Base-by-base conservation (phyloP, 2,888 invertebrate genomes). In the Cheilosia scutellata region DNA sequence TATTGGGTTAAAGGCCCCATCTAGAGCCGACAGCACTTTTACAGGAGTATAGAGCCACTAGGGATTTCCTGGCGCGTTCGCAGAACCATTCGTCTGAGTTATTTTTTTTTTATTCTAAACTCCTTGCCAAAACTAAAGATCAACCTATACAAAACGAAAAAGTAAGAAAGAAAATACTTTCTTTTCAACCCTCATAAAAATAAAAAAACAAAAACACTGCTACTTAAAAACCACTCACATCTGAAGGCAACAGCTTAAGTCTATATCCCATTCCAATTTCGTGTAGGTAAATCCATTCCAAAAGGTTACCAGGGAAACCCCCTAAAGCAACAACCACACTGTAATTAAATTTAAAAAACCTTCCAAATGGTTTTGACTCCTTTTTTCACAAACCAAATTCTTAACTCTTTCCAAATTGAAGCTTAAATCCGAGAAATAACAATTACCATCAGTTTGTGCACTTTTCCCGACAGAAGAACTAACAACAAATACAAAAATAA, bases 321-420 rank as follows among this genome's bases (percentile, higher is more conserved):
- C 4, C 6, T 31, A 6, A 37, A 20, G 33, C n/a, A 9, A 40
- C 58, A 80, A 70, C 63, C 44, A 70, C 68, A 58, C 49, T n/a
- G 31, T 68, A 70, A 80, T 70, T 80, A 68, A 80, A 74, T 70
- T 68, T 62, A 37, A 68, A 60, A 37, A 20, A 33, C 13, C 31
- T 29, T 11, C n/a, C 13, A n/a, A 47, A 47, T 16, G 37, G 37
- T 11, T 11, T 37, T 11, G 37, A 37, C 11, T 37, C 11, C 11
- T 44, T 44, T 44, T 42, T 42, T 13, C 2, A 0, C 16, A 13
- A 44, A 44, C n/a, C 4, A 44, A n/a, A 44, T n/a, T 16, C 16
- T 4, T 42, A 29, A 42, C 25, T 11, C 11, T 11, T 37, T 11
- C 42, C 42, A 27, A 51, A 66, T 40, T 42, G n/a, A n/a, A 11